Evolutionary conservation across 2,888 invertebrate species (phyloP).

Genomic region (Amphimallon solstitiale): DNA sequence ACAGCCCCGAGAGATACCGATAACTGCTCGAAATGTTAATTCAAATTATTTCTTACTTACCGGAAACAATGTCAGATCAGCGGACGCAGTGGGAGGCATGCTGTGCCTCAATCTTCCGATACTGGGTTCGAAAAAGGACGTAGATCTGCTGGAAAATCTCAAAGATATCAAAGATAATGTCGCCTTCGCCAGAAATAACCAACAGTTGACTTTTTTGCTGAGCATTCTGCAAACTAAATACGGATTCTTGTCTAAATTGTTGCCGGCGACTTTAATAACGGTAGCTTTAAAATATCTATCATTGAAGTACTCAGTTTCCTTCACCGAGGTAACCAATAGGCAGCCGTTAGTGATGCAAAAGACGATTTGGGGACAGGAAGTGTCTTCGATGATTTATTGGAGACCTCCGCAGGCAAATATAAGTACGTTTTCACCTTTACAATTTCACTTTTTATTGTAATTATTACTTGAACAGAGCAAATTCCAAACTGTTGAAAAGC

Average conservation of each 20-base stretch:
- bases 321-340: constrained; percentile 69
- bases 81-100: constrained; percentile 68
- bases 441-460: no score
- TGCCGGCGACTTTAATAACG: constrained; percentile 69
- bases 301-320: constrained; percentile 73
- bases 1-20: constrained; percentile 69
- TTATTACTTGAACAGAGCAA: no score
- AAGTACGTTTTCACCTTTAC: constrained; percentile 67
- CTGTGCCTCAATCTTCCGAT: constrained; percentile 74
- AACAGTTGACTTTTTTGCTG: constrained; percentile 67
- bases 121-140: constrained; percentile 58
- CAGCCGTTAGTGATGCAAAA: constrained; percentile 63
- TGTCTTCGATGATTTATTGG: constrained; percentile 75
- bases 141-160: constrained; percentile 54
- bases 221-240: constrained; percentile 66
- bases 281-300: constrained; percentile 73
- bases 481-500: no score
- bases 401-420: constrained; percentile 81
- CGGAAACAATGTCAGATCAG: constrained; percentile 60
- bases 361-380: constrained; percentile 73
- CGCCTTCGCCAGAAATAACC: constrained; percentile 62
- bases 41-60: constrained; percentile 68
- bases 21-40: constrained; percentile 69
- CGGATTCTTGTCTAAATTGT: constrained; percentile 71
- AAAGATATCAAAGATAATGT: constrained; percentile 62